These are phyloP conservation scores for Loriculus beryllinus DNA, from an alignment of 2,797 vertebrate species.

Conservation along the genomic window DNA sequence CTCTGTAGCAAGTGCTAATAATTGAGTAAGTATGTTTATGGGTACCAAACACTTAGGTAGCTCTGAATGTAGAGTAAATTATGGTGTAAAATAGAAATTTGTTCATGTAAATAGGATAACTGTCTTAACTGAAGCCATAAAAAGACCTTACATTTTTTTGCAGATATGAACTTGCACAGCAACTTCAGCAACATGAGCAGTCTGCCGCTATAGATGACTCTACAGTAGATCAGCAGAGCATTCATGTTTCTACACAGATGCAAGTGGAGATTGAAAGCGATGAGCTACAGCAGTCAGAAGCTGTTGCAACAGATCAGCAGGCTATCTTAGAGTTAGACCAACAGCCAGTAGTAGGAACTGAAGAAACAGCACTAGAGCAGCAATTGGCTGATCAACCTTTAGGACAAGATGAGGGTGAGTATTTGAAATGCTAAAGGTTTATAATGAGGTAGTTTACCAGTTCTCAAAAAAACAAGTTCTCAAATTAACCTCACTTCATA, in stretches of 20 bases:
- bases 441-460: background rate
- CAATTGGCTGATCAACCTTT: conserved; percentile 82
- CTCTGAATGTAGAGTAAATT: background rate
- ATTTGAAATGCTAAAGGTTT: background rate
- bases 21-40: background rate
- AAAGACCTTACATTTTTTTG: background rate
- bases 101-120: background rate
- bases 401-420: conserved; percentile 87
- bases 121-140: background rate
- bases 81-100: background rate
- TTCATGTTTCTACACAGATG: conserved; percentile 82
- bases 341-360: conserved; percentile 83
- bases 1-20: background rate
- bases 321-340: conserved; percentile 87
- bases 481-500: background rate
- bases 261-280: conserved; percentile 87
- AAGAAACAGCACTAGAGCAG: conserved; percentile 82
- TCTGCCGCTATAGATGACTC: conserved; percentile 78
- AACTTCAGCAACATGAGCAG: conserved; percentile 88
- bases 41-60: background rate
- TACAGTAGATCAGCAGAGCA: conserved; percentile 75
- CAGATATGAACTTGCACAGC: conserved; percentile 94
- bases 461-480: background rate
- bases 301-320: conserved; percentile 79
- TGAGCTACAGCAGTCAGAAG: conserved; percentile 77